phyloP scores from a whole-genome alignment of 2,113 vertebrate species.

The Microcebus griseorufus region DNA sequence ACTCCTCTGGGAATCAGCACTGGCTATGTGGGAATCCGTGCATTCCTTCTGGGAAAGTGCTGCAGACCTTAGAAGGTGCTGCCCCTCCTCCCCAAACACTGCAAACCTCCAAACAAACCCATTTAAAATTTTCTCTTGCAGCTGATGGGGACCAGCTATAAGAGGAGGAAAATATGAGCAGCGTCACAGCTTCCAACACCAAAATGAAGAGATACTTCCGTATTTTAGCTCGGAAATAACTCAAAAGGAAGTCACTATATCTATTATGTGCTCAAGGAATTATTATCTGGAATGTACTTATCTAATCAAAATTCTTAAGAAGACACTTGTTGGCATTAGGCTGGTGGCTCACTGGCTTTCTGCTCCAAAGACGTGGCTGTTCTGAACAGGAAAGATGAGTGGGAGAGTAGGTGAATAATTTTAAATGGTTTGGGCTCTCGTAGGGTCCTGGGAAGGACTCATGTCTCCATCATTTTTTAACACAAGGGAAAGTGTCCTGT shows the following conservation, averaged over 20 bases:
- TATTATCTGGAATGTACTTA: neutral
- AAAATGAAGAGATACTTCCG: neutral
- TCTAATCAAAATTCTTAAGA: neutral
- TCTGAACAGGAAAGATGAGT: neutral
- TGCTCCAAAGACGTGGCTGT: neutral
- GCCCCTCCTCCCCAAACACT: neutral
- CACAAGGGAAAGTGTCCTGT: neutral
- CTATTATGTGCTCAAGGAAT: neutral
- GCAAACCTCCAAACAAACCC: neutral
- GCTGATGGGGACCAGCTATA: neutral
- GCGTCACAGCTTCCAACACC: no score
- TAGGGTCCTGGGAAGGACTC: neutral
- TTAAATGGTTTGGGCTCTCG: neutral
- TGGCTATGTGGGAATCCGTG: no score
- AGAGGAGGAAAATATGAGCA: no score
- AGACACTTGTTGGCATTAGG: neutral
- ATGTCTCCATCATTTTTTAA: neutral
- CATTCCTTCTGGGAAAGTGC: neutral
- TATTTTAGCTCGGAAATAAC: neutral
- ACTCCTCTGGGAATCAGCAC: neutral
- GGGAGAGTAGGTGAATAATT: no score
- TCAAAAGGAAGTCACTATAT: neutral
- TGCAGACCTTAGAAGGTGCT: neutral
- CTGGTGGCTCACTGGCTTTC: neutral
- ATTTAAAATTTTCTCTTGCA: neutral